phyloP scores from a whole-genome alignment of 2,113 vertebrate genomes.

The Anhinga rufa region DNA sequence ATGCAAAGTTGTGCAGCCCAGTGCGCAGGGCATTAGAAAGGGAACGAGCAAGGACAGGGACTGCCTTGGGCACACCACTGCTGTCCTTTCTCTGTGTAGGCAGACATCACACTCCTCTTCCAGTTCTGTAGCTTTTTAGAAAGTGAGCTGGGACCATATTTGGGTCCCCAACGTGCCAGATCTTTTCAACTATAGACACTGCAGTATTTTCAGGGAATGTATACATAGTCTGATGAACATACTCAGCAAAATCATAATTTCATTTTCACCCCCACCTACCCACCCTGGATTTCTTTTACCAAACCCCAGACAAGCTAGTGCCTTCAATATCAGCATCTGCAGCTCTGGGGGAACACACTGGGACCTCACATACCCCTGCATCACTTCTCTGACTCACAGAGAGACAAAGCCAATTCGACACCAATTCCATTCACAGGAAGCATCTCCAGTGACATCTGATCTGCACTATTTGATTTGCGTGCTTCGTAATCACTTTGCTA shows the following conservation, averaged over 20 bases:
- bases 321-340: not conserved
- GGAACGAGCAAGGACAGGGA: not conserved
- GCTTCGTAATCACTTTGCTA: not conserved
- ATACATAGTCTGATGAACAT: not conserved
- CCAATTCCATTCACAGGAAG: not conserved
- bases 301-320: not conserved
- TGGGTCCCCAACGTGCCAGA: not conserved
- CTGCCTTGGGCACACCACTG: not conserved
- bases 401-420: not conserved
- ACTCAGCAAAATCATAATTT: not conserved
- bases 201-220: not conserved
- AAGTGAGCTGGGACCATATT: not conserved
- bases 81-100: not conserved
- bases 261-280: not conserved
- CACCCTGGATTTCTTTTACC: not conserved
- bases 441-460: not conserved
- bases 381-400: not conserved
- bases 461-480: not conserved
- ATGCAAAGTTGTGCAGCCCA: not conserved
- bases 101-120: not conserved
- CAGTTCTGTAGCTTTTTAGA: not conserved
- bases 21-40: not conserved
- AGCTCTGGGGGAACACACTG: not conserved
- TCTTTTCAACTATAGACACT: not conserved
- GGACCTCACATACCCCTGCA: accelerated